Percentiles rank a stretch among this genome's conserved stretches.
These are phyloP conservation scores for Cataglyphis hispanica DNA, from an alignment of 1,140 invertebrate species.

Conservation along the genomic window DNA sequence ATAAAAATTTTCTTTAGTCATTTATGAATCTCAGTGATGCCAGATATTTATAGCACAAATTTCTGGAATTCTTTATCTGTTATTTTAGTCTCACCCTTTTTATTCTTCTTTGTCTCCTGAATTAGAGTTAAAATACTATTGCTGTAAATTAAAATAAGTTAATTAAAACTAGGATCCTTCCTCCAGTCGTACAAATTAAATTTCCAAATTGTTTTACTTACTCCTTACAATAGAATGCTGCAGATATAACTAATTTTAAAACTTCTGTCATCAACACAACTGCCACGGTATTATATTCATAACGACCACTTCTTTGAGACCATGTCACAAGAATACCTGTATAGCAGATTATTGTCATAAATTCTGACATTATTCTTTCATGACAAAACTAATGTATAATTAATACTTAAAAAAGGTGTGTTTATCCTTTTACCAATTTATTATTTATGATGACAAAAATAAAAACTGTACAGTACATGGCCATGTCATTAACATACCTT, in stretches of 20 bases:
- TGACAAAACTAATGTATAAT: neutral
- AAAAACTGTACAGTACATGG: neutral
- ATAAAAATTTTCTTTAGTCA: slow-evolving; percentile 29
- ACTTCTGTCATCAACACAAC: slow-evolving; percentile 96
- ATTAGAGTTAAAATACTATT: slow-evolving; percentile 86
- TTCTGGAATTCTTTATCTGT: neutral
- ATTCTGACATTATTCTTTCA: neutral
- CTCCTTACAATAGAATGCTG: slow-evolving; percentile 91
- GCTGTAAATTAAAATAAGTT: slow-evolving; percentile 81
- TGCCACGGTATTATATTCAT: slow-evolving; percentile 95
- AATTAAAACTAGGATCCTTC: slow-evolving; percentile 2
- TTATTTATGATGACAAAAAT: neutral
- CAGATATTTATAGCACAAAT: neutral
- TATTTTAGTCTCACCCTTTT: slow-evolving; percentile 79
- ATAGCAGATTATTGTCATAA: slow-evolving; percentile 75
- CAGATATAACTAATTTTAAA: slow-evolving; percentile 93
- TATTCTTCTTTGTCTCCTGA: slow-evolving; percentile 88
- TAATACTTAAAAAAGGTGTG: neutral
- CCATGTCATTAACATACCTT: slow-evolving; percentile 87
- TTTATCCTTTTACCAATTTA: neutral
- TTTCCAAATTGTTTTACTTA: slow-evolving; percentile 83
- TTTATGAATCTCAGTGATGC: neutral
- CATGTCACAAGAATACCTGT: slow-evolving; percentile 96
- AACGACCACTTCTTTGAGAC: slow-evolving; percentile 94
- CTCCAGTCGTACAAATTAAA: slow-evolving; percentile 9